phyloP scores from a whole-genome alignment of 2,797 vertebrate genomes.

The Pseudomugil tenellus region DNA sequence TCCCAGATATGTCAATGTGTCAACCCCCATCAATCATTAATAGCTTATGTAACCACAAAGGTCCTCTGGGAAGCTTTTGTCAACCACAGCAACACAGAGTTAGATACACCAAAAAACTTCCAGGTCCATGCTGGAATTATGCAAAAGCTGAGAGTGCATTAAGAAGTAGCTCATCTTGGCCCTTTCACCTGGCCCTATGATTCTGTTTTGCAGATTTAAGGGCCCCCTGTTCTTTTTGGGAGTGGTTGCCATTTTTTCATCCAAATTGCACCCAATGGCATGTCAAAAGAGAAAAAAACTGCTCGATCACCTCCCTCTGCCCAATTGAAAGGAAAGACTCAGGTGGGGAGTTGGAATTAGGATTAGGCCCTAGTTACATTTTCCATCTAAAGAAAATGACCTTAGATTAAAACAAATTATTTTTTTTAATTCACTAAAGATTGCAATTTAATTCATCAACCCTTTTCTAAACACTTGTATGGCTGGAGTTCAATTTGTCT shows the following conservation, averaged over 20 bases:
- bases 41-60: not conserved
- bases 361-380: not conserved
- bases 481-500: constrained; percentile 26
- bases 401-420: constrained; percentile 27
- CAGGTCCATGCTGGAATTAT: not conserved
- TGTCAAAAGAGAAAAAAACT: not conserved
- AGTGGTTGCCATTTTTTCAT: not conserved
- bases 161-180: not conserved
- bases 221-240: not conserved
- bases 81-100: not conserved
- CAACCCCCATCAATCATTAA: not conserved
- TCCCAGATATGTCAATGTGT: not conserved
- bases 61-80: too few species aligned
- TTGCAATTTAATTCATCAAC: constrained; percentile 30
- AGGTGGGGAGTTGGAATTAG: not conserved
- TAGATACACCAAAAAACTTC: not conserved
- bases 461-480: constrained; percentile 21
- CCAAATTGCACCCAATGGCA: not conserved
- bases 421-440: constrained; percentile 36
- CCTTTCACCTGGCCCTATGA: not conserved
- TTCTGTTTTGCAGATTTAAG: too few species aligned
- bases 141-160: not conserved
- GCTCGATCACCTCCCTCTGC: not conserved
- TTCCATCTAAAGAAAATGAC: constrained; percentile 18
- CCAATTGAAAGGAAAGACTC: not conserved